phyloP scores from a whole-genome alignment of 2,113 vertebrate species.

The Pomatostomus ruficeps region DNA sequence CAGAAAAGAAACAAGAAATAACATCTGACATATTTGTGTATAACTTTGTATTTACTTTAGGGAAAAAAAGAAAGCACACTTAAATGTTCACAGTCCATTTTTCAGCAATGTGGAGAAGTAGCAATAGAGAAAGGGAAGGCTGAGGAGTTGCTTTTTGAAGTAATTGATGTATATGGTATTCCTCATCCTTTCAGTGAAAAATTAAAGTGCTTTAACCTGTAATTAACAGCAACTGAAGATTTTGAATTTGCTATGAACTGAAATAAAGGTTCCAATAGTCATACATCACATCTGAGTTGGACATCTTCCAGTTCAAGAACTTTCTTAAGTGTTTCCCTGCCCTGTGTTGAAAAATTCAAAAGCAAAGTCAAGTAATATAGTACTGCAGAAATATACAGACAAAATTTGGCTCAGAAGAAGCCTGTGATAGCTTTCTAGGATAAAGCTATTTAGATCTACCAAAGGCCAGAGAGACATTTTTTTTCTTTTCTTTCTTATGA shows the following conservation, averaged over 20 bases:
- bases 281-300: not conserved
- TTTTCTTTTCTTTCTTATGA: not conserved
- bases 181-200: not conserved
- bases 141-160: not conserved
- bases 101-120: not conserved
- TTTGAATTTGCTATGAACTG: not conserved
- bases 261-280: not conserved
- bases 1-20: not conserved
- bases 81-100: not conserved
- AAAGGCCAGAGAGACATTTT: not conserved
- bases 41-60: not conserved
- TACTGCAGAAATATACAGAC: not conserved
- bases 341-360: not conserved
- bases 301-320: not conserved
- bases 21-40: accelerated
- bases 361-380: not conserved
- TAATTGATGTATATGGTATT: not conserved
- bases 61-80: not conserved
- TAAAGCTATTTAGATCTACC: not conserved
- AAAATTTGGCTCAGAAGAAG: not conserved
- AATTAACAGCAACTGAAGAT: not conserved
- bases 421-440: not conserved
- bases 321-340: not conserved
- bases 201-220: not conserved
- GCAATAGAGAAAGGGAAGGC: not conserved